phyloP scores from a whole-genome alignment of 2,888 invertebrate genomes.

The Tortricodes alternella region DNA sequence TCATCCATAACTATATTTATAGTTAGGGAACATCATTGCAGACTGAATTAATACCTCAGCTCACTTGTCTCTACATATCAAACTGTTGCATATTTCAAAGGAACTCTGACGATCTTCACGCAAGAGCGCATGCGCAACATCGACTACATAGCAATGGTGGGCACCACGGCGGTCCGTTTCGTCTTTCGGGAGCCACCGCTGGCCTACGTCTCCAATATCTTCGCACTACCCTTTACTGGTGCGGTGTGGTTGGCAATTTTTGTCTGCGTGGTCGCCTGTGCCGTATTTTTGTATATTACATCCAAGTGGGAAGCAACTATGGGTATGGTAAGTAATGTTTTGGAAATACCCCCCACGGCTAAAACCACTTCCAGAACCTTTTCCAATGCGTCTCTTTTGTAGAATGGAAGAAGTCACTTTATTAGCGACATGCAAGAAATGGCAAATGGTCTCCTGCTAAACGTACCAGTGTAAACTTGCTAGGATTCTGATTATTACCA shows the following conservation, averaged over 20 bases:
- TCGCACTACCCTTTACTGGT: slow-evolving; percentile 84
- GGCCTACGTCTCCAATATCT: slow-evolving; percentile 85
- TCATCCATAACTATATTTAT: too few species aligned
- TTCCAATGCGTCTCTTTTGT: too few species aligned
- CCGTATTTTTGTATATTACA: slow-evolving; percentile 70
- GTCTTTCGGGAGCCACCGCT: slow-evolving; percentile 86
- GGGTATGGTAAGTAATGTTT: slow-evolving; percentile 55
- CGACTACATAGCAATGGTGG: slow-evolving; percentile 82
- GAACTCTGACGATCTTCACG: slow-evolving; percentile 69
- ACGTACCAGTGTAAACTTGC: too few species aligned
- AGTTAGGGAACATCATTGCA: too few species aligned
- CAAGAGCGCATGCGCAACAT: slow-evolving; percentile 67
- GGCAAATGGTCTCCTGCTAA: too few species aligned
- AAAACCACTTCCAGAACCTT: too few species aligned
- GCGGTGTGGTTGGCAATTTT: slow-evolving; percentile 84
- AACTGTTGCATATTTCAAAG: slow-evolving; percentile 47
- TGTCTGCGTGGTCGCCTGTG: slow-evolving; percentile 72
- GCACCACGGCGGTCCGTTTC: slow-evolving; percentile 79
- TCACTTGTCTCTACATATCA: not conserved
- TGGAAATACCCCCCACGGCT: too few species aligned
- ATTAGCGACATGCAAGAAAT: too few species aligned
- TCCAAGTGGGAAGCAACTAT: slow-evolving; percentile 75
- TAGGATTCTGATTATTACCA: too few species aligned
- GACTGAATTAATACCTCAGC: too few species aligned
- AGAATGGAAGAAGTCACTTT: too few species aligned